Conservation (phyloP, 2,113 vertebrate species). For the Oophaga pumilio region DNA sequence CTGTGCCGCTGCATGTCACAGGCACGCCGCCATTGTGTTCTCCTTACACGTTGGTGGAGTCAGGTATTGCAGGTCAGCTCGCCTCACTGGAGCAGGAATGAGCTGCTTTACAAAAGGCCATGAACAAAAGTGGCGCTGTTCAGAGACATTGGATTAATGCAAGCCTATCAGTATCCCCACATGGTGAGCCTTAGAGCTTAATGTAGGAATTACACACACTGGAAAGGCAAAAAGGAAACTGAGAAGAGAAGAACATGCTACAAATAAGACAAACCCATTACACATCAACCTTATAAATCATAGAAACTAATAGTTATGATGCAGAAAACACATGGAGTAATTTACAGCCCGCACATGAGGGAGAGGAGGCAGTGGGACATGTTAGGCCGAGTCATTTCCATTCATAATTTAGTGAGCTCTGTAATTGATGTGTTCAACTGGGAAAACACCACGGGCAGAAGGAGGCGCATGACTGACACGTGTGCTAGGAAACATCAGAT, state of each 20-base stretch:
- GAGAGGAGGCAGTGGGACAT: not conserved
- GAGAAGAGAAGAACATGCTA: not conserved
- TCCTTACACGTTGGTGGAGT: too few relatives aligned
- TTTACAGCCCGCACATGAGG: not conserved
- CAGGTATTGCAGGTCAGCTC: too few relatives aligned
- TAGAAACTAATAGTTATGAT: not conserved
- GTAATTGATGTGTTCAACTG: conserved; percentile 43
- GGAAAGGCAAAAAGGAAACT: not conserved
- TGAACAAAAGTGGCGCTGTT: too few relatives aligned
- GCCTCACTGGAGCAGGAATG: too few relatives aligned
- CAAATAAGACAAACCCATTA: not conserved
- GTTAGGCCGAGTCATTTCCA: conserved; percentile 23
- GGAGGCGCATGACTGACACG: not conserved
- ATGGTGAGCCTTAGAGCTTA: not conserved
- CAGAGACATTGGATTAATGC: too few relatives aligned
- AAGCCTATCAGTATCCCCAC: too few relatives aligned
- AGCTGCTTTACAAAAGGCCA: too few relatives aligned
- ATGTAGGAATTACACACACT: not conserved
- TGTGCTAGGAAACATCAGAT: not conserved
- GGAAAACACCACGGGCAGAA: not conserved
- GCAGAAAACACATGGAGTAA: not conserved
- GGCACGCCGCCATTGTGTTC: too few relatives aligned
- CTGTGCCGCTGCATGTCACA: too few relatives aligned
- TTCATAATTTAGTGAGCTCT: conserved; percentile 29
- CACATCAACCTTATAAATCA: not conserved